These are phyloP conservation scores for Pharmacophagus antenor DNA, from an alignment of 2,888 invertebrate species.

Conservation along the genomic window DNA sequence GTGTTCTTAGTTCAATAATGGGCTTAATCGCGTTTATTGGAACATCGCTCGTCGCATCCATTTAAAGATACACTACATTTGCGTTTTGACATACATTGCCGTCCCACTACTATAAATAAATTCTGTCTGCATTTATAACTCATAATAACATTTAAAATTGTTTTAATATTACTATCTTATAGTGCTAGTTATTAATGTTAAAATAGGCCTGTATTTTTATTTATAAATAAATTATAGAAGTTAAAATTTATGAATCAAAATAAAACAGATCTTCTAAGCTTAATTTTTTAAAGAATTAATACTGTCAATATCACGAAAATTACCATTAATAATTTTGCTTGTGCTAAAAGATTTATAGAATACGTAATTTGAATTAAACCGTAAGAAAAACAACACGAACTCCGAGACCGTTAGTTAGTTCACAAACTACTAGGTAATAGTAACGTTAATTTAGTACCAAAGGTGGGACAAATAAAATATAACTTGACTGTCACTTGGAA, in stretches of 20 bases:
- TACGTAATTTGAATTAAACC: neutral
- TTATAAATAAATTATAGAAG: too few relatives aligned
- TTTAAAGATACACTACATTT: constrained; percentile 32
- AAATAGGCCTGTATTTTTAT: too few relatives aligned
- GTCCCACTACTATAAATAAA: neutral
- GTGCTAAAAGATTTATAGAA: neutral
- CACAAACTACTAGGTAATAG: neutral
- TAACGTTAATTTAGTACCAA: neutral
- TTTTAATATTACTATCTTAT: neutral
- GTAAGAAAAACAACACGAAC: neutral
- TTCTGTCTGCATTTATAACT: neutral
- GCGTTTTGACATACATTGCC: constrained; percentile 23
- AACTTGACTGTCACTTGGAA: neutral
- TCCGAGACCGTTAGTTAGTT: too few relatives aligned
- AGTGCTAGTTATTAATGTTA: too few relatives aligned
- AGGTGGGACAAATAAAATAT: neutral
- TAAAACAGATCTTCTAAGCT: too few relatives aligned
- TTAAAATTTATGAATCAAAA: too few relatives aligned
- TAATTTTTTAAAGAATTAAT: too few relatives aligned
- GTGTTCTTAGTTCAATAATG: constrained; percentile 39
- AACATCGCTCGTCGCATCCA: constrained; percentile 27
- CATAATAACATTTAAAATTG: neutral
- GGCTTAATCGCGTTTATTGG: constrained; percentile 29
- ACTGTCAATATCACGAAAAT: too few relatives aligned
- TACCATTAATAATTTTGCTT: neutral